These are phyloP conservation scores for Alitta virens DNA, from an alignment of 2,888 invertebrate genomes.

Conservation along the genomic window DNA sequence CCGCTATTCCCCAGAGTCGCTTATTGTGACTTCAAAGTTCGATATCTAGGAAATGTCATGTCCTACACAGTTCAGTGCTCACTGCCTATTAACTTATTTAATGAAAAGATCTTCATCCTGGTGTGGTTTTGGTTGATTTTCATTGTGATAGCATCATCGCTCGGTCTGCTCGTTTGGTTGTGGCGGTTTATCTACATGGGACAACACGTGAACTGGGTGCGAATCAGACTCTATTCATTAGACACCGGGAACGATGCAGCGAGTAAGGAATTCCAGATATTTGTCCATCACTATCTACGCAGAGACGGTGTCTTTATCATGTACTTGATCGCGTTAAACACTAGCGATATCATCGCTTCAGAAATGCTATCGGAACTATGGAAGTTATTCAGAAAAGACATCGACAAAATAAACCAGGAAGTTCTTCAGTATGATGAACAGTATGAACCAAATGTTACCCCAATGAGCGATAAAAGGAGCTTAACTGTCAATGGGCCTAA, in stretches of 20 bases:
- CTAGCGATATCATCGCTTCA: conserved; percentile 17
- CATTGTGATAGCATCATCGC: background rate
- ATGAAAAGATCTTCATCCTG: background rate
- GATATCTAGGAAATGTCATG: background rate
- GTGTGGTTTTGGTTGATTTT: conserved; percentile 1
- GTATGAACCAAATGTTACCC: too few species aligned
- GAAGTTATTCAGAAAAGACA: background rate
- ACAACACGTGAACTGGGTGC: conserved; percentile 1
- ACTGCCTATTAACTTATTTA: background rate
- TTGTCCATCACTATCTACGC: conserved; percentile 9
- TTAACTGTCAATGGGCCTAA: too few species aligned
- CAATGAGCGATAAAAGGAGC: too few species aligned
- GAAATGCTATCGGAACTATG: conserved; percentile 20
- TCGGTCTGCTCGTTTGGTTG: background rate
- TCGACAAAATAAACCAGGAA: too few species aligned
- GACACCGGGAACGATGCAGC: background rate
- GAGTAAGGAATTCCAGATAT: background rate
- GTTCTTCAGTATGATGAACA: too few species aligned
- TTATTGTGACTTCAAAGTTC: background rate
- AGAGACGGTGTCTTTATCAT: conserved; percentile 24
- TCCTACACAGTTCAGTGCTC: background rate
- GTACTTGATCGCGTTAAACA: conserved; percentile 19
- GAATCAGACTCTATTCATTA: background rate
- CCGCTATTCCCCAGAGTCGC: background rate
- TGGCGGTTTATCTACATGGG: background rate